phyloP scores from a whole-genome alignment of 2,888 invertebrate genomes.

The Nomada fucata region DNA sequence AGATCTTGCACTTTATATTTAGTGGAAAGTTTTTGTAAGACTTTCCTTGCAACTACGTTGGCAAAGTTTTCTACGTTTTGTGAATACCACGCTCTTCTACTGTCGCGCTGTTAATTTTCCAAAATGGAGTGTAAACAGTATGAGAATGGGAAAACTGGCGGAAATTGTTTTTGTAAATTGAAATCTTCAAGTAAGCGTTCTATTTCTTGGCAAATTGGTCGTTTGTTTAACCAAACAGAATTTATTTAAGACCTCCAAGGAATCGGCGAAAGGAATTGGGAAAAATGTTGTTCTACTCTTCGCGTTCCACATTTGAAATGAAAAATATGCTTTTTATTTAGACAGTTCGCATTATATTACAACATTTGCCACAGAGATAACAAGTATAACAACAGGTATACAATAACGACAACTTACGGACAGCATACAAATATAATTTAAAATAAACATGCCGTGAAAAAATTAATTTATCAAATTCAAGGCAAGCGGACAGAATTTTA shows the following conservation, averaged over 20 bases:
- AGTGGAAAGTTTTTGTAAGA: conserved; percentile 2
- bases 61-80: conserved; percentile 12
- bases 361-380: too few relatives aligned
- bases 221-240: not conserved
- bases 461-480: too few relatives aligned
- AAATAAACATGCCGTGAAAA: too few relatives aligned
- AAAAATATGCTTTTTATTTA: too few relatives aligned
- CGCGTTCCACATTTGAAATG: not conserved
- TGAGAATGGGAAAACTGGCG: not conserved
- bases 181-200: not conserved
- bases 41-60: conserved; percentile 7
- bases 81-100: not conserved
- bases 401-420: too few relatives aligned
- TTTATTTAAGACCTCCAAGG: not conserved
- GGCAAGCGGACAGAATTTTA: too few relatives aligned
- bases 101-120: conserved; percentile 12
- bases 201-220: not conserved
- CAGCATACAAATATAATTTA: too few relatives aligned
- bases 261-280: not conserved
- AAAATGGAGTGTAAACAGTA: conserved; percentile 10
- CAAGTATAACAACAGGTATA: too few relatives aligned
- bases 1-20: conserved; percentile 9
- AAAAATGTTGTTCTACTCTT: not conserved
- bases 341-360: too few relatives aligned
- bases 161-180: conserved; percentile 11